Conservation (phyloP, 2,797 vertebrate genomes). For the Thunnus albacares region DNA sequence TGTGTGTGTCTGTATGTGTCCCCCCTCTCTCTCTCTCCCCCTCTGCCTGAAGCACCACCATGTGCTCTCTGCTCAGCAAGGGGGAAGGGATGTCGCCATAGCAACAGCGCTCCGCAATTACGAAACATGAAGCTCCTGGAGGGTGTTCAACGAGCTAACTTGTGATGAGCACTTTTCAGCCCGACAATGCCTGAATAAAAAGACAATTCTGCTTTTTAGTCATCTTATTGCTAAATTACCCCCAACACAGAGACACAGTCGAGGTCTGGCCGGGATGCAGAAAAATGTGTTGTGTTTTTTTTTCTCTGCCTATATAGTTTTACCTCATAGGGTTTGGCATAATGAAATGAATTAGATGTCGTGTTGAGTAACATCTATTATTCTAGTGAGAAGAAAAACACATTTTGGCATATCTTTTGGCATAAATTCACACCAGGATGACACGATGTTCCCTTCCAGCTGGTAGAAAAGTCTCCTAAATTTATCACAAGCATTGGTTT, state of each 20-base stretch:
- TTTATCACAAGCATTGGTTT: no score
- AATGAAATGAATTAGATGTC: background rate
- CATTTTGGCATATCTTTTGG: background rate
- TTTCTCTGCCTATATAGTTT: background rate
- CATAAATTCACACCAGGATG: background rate
- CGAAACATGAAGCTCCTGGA: slow-evolving; percentile 59
- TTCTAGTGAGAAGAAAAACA: no score
- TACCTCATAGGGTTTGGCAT: background rate
- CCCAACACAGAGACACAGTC: background rate
- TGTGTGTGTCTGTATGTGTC: slow-evolving; percentile 26
- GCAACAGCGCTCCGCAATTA: slow-evolving; percentile 73
- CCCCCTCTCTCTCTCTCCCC: background rate
- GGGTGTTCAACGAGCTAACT: slow-evolving; percentile 38
- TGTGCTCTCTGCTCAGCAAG: slow-evolving; percentile 41
- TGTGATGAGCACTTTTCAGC: slow-evolving; percentile 43
- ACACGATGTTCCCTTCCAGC: background rate
- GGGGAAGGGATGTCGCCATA: slow-evolving; percentile 69
- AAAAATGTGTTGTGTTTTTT: background rate
- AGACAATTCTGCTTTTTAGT: slow-evolving; percentile 42
- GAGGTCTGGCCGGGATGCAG: background rate
- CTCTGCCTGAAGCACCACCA: slow-evolving; percentile 39
- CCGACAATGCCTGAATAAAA: background rate
- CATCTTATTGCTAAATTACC: slow-evolving; percentile 3
- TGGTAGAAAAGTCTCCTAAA: background rate
- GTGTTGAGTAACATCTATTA: background rate